A percentile compares a stretch with the other conserved stretches of the same genome.
phyloP scores from a whole-genome alignment of 2,797 vertebrate genomes.

The Apodemus agrarius region DNA sequence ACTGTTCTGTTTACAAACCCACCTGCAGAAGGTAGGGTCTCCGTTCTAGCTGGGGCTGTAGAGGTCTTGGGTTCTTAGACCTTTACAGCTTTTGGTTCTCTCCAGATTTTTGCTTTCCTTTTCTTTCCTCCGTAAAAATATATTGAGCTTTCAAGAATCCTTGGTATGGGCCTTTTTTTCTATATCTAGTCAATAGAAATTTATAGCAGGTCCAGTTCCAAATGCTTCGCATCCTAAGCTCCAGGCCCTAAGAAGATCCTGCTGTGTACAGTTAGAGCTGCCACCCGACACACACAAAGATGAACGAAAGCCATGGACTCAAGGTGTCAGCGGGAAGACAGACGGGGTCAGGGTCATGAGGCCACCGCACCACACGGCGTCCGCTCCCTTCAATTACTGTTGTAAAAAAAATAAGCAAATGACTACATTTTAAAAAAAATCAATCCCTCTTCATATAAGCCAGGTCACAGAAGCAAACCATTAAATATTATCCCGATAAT shows the following conservation, averaged over 20 bases:
- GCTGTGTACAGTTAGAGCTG: neutral
- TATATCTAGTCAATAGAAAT: neutral
- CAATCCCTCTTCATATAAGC: constrained; percentile 24
- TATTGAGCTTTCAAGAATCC: neutral
- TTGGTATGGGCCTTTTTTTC: neutral
- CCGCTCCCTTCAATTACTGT: neutral
- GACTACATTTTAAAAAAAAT: neutral
- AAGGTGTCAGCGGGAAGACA: neutral
- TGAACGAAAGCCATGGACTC: neutral
- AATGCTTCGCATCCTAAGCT: neutral
- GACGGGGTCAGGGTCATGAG: neutral
- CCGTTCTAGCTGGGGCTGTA: neutral
- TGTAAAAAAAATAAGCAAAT: constrained; percentile 13
- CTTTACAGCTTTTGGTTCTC: neutral
- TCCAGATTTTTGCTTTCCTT: neutral
- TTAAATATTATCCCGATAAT: constrained; percentile 6
- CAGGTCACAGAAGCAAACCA: neutral
- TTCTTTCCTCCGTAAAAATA: neutral
- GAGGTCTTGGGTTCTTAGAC: neutral
- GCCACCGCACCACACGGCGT: neutral
- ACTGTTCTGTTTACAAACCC: neutral
- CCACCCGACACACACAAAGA: neutral
- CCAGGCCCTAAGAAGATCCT: neutral
- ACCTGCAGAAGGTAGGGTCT: neutral
- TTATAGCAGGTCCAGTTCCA: neutral